Evolutionary conservation across 2,888 invertebrate species (phyloP), one percentile per base, ranked within the genome.

Genomic region (Cryptophagus acutangulus): DNA sequence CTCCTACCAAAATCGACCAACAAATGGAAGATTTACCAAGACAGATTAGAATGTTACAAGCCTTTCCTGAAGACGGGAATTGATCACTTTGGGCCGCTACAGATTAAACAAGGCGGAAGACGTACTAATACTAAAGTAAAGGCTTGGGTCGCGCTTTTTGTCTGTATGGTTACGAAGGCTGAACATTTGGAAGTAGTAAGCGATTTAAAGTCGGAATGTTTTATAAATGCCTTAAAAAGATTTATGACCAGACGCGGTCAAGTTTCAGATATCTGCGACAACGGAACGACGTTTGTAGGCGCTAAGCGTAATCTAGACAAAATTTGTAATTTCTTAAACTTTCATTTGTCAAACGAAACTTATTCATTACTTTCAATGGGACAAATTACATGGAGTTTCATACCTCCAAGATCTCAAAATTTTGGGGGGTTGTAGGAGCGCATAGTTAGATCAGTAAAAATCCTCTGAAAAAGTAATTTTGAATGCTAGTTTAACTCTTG

Each of bases 171-270:
- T 8, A 20, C 24, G 6, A 20, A 6, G 6, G 24, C 24, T 20
- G n/a, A n/a, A n/a, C n/a, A n/a, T n/a, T n/a, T n/a, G n/a, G n/a
- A n/a, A n/a, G n/a, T n/a, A n/a, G n/a, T n/a, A n/a, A n/a, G n/a
- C n/a, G n/a, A n/a, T n/a, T n/a, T n/a, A n/a, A n/a, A n/a, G n/a
- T n/a, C n/a, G n/a, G n/a, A n/a, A n/a, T 20, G 24, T n/a, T 20
- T 20, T n/a, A n/a, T 20, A n/a, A 20, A 20, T 20, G 24, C 24
- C 24, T 20, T 20, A n/a, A 20, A n/a, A 20, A 6, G 24, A n/a
- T 20, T 20, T 8, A 20, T 20, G 6, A n/a, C 24, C n/a, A 20
- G 24, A n/a, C 24, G 24, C 6, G 24, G 24, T 20, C 6, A 20
- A n/a, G 24, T 20, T 6, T 20, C 24, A 20, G 6, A n/a, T 20